A percentile compares a stretch with the other conserved stretches of the same genome.
Conservation (phyloP, 2,797 vertebrate genomes). For the Lepilemur septentrionalis region DNA sequence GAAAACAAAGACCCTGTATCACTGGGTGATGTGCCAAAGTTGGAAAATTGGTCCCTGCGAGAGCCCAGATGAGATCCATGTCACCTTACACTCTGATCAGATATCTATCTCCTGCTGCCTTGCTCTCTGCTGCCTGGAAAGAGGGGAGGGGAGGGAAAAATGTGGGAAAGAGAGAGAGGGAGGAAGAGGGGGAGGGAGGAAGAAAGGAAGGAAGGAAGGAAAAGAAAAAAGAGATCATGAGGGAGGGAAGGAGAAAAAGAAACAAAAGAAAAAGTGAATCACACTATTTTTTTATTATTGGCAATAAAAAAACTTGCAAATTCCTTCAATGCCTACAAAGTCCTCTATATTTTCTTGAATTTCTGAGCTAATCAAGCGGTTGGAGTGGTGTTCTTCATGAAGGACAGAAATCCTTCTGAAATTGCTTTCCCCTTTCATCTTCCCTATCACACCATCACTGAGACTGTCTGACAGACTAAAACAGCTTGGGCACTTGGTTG, state of each 20-base stretch:
- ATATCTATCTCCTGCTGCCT: not conserved
- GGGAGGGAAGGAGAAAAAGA: not conserved
- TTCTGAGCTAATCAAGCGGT: not conserved
- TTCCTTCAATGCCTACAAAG: not conserved
- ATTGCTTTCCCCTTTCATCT: not conserved
- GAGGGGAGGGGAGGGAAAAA: not conserved
- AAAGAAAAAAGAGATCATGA: not conserved
- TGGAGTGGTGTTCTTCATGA: not conserved
- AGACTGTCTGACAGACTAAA: not conserved
- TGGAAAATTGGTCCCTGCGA: not conserved
- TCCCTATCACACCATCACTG: not conserved
- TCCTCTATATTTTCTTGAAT: not conserved
- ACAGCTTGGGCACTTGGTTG: not conserved
- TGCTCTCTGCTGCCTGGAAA: not conserved
- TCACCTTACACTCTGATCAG: not conserved
- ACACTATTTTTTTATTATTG: not conserved
- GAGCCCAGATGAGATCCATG: not conserved
- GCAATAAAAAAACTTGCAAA: not conserved
- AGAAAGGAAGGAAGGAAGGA: too few relatives aligned
- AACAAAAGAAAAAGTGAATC: not conserved
- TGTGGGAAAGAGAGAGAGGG: not conserved
- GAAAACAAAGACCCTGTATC: not conserved
- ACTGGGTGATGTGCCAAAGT: not conserved
- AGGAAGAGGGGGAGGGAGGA: too few relatives aligned
- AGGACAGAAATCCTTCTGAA: not conserved